phyloP scores from a whole-genome alignment of 2,797 vertebrate species.

The Calcarius lapponicus region DNA sequence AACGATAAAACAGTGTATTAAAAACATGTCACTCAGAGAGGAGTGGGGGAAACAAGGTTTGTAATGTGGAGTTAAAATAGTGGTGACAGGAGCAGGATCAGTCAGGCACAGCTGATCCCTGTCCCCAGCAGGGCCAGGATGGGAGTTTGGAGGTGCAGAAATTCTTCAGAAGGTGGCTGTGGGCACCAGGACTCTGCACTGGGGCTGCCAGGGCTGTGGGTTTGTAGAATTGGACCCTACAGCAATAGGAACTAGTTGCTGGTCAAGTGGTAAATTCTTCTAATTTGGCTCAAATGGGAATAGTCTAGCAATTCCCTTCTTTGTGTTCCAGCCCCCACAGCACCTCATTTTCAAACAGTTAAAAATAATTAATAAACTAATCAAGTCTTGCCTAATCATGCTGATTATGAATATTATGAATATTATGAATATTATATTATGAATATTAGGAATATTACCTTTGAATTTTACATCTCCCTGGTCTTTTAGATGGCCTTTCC shows the following conservation, averaged over 20 bases:
- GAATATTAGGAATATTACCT: neutral
- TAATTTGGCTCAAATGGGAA: neutral
- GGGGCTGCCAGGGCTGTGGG: neutral
- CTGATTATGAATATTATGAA: neutral
- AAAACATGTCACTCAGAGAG: constrained; percentile 60
- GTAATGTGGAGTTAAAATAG: constrained; percentile 34
- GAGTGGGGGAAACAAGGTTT: constrained; percentile 52
- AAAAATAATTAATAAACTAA: neutral
- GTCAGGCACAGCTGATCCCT: neutral
- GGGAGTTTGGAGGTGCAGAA: constrained; percentile 1
- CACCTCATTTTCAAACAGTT: neutral
- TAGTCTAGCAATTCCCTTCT: neutral
- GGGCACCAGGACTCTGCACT: neutral
- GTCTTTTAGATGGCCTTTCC: neutral
- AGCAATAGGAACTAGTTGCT: neutral
- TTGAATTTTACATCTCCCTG: neutral
- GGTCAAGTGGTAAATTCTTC: neutral
- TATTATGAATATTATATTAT: neutral
- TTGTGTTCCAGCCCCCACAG: neutral
- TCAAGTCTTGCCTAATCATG: neutral
- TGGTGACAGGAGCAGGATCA: constrained; percentile 44
- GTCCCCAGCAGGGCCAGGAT: constrained; percentile 18
- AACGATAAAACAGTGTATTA: constrained; percentile 75
- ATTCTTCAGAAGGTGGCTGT: neutral
- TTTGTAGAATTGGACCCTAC: neutral